Evolutionary conservation across 2,888 invertebrate genomes (phyloP), one percentile per base, ranked within the genome.

Genomic region (Bursaphelenchus okinawaensis): DNA sequence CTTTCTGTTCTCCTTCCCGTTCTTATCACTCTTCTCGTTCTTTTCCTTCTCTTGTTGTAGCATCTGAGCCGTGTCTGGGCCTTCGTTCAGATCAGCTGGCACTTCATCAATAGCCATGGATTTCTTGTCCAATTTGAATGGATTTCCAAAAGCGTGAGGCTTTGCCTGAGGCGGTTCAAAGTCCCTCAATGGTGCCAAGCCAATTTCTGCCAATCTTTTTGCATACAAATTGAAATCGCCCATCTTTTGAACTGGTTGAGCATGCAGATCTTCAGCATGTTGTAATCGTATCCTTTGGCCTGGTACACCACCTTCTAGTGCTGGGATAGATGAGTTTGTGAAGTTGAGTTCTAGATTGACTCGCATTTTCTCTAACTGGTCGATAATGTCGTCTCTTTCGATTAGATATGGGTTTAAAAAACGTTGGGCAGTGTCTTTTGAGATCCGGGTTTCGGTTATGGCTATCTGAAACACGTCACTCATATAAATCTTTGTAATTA

Each of bases 111-210:
- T 70, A 1, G 74, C 72, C 62, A 73, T 61, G 22, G 66, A 71
- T 57, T 77, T 70, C 87, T 96, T 98, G 83, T 96, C 96, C 81
- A 96, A 92, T 85, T 98, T 98, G 85, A 96, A 99, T 0, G 98
- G 98, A 86, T 99, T 98, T 63, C 98, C 98, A 83, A 98, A 99
- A 91, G 95, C 96, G 82, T 98, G 96, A 78, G 94, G 92, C 16
- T 96, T 86, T 54, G 93, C 92, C 4, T 95, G 94, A 28, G 90
- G 89, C 40, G 92, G 91, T 85, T 98, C 96, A 56, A 98, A 90
- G 86, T 75, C 73, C 23, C 76, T 63, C 61, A 75, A 27, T 8
- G 78, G 76, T 0, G 66, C 74, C 26, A 28, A 28, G 20, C 78
- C 78, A 16, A 71, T 67, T n/a, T 61, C 69, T 19, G 64, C 63